A percentile compares a stretch with the other conserved stretches of the same genome.
Conservation (phyloP, 2,797 vertebrate genomes). For the Carduelis carduelis region DNA sequence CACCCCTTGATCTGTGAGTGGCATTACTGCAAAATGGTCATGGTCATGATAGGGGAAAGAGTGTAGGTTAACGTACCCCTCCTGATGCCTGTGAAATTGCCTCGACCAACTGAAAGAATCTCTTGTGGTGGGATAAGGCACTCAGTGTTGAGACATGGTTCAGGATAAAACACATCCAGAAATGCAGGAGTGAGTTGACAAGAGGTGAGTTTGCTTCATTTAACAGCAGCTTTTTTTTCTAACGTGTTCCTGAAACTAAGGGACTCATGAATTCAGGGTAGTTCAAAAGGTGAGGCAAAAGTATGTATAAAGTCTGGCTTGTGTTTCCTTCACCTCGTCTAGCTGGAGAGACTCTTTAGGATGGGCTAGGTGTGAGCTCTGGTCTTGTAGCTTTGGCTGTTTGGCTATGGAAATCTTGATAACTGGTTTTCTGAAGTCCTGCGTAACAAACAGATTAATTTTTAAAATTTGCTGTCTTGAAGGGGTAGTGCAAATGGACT, state of each 20-base stretch:
- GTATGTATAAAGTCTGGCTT: not conserved
- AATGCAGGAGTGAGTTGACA: not conserved
- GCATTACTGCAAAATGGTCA: constrained; percentile 1
- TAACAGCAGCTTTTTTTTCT: not conserved
- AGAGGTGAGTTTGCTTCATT: not conserved
- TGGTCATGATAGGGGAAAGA: constrained; percentile 3
- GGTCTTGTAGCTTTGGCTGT: not conserved
- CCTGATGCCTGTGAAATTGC: not conserved
- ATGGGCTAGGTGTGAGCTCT: not conserved
- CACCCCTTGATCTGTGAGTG: constrained; percentile 32
- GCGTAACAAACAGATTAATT: not conserved
- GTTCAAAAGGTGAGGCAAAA: not conserved
- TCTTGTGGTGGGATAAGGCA: not conserved
- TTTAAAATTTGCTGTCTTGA: not conserved
- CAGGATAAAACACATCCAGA: not conserved
- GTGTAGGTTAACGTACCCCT: not conserved
- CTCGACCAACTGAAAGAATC: not conserved
- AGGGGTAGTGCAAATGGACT: not conserved
- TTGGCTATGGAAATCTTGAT: not conserved
- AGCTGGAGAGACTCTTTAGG: not conserved
- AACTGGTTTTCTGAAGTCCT: not conserved
- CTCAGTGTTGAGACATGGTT: not conserved
- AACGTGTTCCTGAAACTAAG: not conserved
- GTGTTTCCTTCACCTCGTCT: not conserved
- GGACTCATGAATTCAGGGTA: not conserved